A percentile compares a stretch with the other conserved stretches of the same genome.
Evolutionary conservation across 64 coral and sea anemone genomes (phyloP).

Genomic region (Actinia equina): DNA sequence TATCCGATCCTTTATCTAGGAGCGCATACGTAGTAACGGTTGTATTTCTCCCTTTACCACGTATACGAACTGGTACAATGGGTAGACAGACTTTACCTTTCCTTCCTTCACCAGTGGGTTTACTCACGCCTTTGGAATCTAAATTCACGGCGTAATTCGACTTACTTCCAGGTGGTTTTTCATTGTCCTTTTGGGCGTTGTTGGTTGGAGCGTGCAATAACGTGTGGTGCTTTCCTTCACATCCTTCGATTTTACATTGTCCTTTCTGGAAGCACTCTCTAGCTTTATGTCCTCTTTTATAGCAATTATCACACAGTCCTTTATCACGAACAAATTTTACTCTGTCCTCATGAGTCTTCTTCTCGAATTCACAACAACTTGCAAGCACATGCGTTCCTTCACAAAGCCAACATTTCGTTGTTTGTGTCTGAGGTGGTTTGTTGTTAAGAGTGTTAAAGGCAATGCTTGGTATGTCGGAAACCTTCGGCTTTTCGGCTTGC

Average conservation of each 20-base stretch:
- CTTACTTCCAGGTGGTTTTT: neutral
- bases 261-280: neutral
- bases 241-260: neutral
- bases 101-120: too few relatives aligned
- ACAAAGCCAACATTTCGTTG: too few relatives aligned
- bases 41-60: neutral
- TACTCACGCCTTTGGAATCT: neutral
- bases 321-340: neutral
- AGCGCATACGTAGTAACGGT: constrained; percentile 14
- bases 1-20: constrained; percentile 12
- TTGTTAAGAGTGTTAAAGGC: too few relatives aligned
- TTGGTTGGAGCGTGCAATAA: neutral
- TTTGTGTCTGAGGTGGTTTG: too few relatives aligned
- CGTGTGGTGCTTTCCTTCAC: constrained; percentile 14
- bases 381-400: neutral
- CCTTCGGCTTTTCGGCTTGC: too few relatives aligned
- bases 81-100: too few relatives aligned
- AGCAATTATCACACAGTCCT: constrained; percentile 9
- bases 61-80: neutral
- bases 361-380: neutral
- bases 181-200: neutral
- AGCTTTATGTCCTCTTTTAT: neutral
- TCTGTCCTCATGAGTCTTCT: neutral
- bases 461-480: too few relatives aligned
- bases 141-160: neutral